These are phyloP conservation scores for Montipora foliosa DNA, from an alignment of 64 coral and sea anemone genomes.

Conservation along the genomic window DNA sequence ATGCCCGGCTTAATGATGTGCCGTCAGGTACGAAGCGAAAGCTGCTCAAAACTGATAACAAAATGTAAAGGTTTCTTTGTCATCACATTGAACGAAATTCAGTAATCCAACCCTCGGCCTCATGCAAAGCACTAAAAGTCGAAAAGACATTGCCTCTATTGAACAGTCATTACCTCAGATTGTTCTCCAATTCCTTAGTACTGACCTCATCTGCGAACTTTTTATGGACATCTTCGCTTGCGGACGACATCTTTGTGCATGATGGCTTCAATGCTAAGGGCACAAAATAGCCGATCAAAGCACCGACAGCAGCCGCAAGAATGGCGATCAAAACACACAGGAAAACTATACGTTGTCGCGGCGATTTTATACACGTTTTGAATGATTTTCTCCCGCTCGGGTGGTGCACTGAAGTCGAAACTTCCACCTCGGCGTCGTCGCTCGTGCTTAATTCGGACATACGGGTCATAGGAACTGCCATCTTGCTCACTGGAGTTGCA, in stretches of 20 bases:
- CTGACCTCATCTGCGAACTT: conserved; percentile 33
- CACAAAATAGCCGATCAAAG: conserved; percentile 52
- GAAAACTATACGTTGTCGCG: background rate
- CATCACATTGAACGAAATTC: no score
- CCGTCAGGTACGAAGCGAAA: no score
- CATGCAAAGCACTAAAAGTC: background rate
- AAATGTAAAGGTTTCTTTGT: no score
- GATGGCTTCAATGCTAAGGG: background rate
- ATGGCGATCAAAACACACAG: background rate
- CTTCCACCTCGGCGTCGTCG: background rate
- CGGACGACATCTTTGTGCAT: background rate
- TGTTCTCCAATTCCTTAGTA: conserved; percentile 25
- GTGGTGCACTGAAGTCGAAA: background rate
- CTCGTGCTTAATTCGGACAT: background rate
- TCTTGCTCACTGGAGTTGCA: background rate
- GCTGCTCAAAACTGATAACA: no score
- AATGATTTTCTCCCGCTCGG: background rate
- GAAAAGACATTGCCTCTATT: background rate
- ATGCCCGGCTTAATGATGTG: no score
- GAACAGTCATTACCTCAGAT: conserved; percentile 19
- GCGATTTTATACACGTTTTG: background rate
- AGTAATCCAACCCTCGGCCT: no score
- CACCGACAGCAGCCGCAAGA: conserved; percentile 6
- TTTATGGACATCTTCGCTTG: background rate
- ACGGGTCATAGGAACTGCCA: background rate